Evolutionary conservation across 2,113 vertebrate species (phyloP), one percentile per base, ranked within the genome.

Genomic region (Thamnaconus septentrionalis): DNA sequence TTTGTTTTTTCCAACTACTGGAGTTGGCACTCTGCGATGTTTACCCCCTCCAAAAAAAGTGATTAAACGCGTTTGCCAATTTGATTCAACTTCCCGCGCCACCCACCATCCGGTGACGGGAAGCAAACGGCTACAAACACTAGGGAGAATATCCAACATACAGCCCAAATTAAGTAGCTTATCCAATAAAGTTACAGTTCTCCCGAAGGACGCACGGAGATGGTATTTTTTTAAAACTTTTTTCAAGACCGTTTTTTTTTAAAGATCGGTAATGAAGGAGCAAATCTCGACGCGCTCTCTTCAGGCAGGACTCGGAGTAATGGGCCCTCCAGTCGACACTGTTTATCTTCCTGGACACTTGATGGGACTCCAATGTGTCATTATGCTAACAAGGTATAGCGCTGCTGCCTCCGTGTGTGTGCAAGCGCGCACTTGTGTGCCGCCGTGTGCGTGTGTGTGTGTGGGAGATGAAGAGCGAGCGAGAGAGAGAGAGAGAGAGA

Each of bases 341-440:
- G 89, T 89, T 90, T 90, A 87, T 85, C 86, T 88, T 85, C 70
- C 73, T 66, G 78, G 74, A 85, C 81, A 84, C 78, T 59, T 85
- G 80, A 89, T 84, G 81, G 81, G 76, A 66, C 87, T 87, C 87
- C 65, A 49, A 80, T 76, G 86, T 83, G 80, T 82, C 87, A 83
- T 89, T 84, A 83, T 66, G 18, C 75, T 86, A 90, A 90, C 84
- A 80, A 87, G 83, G 71, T 79, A 64, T 61, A 75, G 66, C 66
- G 67, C 52, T 69, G 54, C 63, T 51, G 54, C 68, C 73, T 39
- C 48, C 73, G 61, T 56, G 47, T 49, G 56, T 77, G 63, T 67
- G 44, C 48, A 53, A 62, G 69, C 67, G 31, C n/a, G 9, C 77
- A 39, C 45, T n/a, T 18, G 4, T 40, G 58, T 5, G 9, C 41